Conservation (phyloP, 2,113 vertebrate genomes). For the Pachyramphus minor region DNA sequence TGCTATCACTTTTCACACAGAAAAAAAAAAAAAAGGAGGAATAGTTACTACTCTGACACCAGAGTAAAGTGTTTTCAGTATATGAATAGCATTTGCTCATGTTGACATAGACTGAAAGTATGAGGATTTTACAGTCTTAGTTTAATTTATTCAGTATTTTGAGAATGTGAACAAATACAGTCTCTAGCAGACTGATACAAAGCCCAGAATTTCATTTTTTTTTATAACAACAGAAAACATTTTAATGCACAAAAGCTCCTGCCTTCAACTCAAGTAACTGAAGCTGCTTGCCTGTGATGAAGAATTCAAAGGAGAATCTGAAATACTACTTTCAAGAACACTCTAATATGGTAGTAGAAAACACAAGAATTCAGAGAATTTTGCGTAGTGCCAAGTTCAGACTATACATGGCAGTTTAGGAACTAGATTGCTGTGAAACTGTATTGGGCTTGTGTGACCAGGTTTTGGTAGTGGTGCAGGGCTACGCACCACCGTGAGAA, state of each 20-base stretch:
- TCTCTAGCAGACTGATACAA: neutral
- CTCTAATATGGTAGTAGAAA: neutral
- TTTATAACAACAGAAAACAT: neutral
- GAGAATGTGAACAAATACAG: neutral
- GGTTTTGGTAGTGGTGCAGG: fast-evolving
- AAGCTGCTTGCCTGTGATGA: neutral
- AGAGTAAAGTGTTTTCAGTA: neutral
- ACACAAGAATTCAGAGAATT: neutral
- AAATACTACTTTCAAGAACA: neutral
- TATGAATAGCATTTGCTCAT: neutral
- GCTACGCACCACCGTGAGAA: neutral
- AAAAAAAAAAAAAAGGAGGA: neutral
- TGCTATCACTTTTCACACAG: neutral
- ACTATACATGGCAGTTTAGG: neutral
- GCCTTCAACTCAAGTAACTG: neutral
- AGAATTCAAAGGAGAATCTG: neutral
- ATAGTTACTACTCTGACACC: neutral
- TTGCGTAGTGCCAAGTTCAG: neutral
- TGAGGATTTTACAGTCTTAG: neutral
- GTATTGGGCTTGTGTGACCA: fast-evolving
- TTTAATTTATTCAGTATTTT: neutral
- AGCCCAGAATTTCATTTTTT: neutral
- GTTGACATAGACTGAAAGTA: neutral
- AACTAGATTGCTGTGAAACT: neutral
- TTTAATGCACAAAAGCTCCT: neutral